Percentiles rank a stretch among this genome's conserved stretches.
Conservation (phyloP, 2,888 invertebrate species). For the Thalpophila matura region DNA sequence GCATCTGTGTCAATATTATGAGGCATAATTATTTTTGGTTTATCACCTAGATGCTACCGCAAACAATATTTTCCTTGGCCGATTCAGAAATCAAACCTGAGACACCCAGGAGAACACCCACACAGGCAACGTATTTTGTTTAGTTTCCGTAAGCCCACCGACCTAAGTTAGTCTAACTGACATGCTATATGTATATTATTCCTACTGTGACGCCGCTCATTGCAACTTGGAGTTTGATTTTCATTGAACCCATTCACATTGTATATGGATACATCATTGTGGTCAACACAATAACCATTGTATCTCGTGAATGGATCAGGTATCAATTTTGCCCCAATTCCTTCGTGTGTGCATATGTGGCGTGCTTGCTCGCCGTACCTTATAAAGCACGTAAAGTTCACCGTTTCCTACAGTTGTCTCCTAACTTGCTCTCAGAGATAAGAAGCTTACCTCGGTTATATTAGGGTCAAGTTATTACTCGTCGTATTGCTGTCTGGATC, state of each 20-base stretch:
- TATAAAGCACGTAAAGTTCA: slow-evolving; percentile 28
- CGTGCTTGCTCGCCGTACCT: slow-evolving; percentile 41
- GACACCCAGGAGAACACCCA: too few relatives aligned
- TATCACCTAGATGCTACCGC: too few relatives aligned
- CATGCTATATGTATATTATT: too few relatives aligned
- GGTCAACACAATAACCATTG: background rate
- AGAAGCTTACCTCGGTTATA: slow-evolving; percentile 24
- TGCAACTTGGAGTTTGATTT: background rate
- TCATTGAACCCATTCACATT: background rate
- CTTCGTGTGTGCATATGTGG: slow-evolving; percentile 31
- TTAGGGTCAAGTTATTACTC: slow-evolving; percentile 41
- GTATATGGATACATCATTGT: too few relatives aligned
- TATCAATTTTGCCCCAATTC: background rate
- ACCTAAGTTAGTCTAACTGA: too few relatives aligned
- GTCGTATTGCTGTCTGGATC: slow-evolving; percentile 14
- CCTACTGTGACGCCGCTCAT: too few relatives aligned
- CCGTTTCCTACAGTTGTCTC: slow-evolving; percentile 55
- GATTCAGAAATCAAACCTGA: too few relatives aligned
- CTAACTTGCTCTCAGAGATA: slow-evolving; percentile 49
- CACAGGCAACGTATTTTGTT: too few relatives aligned
- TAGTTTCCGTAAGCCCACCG: too few relatives aligned
- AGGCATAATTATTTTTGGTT: too few relatives aligned
- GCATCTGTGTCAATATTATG: too few relatives aligned
- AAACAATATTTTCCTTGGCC: too few relatives aligned
- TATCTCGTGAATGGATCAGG: background rate